phyloP scores from a whole-genome alignment of 2,888 invertebrate species.

The Disparrhopalites patrizii region DNA sequence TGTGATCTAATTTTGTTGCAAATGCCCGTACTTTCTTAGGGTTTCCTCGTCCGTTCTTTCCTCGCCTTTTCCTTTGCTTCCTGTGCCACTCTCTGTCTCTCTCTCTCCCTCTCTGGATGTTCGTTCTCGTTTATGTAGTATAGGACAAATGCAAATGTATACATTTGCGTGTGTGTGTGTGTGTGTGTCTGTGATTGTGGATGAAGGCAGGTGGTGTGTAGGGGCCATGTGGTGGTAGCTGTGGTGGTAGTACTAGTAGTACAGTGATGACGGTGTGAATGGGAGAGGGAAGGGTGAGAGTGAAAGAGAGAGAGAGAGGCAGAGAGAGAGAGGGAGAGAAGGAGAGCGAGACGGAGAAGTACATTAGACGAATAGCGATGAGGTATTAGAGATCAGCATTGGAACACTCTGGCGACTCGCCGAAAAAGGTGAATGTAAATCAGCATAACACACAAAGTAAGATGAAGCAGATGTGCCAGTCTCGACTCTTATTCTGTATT shows the following conservation, averaged over 20 bases:
- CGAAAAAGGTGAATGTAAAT: slow-evolving; percentile 34
- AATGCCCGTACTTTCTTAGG: too few relatives aligned
- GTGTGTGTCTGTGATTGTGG: slow-evolving; percentile 20
- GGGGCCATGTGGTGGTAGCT: slow-evolving; percentile 11
- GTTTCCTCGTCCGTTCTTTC: too few relatives aligned
- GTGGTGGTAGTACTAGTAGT: too few relatives aligned
- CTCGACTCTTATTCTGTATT: slow-evolving; percentile 19
- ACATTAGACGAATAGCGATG: slow-evolving; percentile 35
- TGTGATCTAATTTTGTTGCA: too few relatives aligned
- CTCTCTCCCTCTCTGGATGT: too few relatives aligned
- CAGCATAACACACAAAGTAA: slow-evolving; percentile 31
- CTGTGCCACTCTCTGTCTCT: too few relatives aligned
- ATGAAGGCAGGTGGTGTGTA: slow-evolving; percentile 34
- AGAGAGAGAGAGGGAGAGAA: too few relatives aligned
- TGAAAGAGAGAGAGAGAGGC: too few relatives aligned
- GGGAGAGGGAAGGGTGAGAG: too few relatives aligned
- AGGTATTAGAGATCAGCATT: slow-evolving; percentile 32
- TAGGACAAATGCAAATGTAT: slow-evolving; percentile 29
- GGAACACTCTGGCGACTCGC: slow-evolving; percentile 21
- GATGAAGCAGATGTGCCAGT: slow-evolving; percentile 37
- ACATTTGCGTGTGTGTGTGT: too few relatives aligned
- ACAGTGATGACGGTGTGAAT: slow-evolving; percentile 30
- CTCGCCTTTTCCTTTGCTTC: too few relatives aligned
- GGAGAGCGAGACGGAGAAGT: too few relatives aligned
- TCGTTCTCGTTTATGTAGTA: not conserved